phyloP scores from a whole-genome alignment of 1,140 invertebrate genomes.

The Propsilocerus akamusi region DNA sequence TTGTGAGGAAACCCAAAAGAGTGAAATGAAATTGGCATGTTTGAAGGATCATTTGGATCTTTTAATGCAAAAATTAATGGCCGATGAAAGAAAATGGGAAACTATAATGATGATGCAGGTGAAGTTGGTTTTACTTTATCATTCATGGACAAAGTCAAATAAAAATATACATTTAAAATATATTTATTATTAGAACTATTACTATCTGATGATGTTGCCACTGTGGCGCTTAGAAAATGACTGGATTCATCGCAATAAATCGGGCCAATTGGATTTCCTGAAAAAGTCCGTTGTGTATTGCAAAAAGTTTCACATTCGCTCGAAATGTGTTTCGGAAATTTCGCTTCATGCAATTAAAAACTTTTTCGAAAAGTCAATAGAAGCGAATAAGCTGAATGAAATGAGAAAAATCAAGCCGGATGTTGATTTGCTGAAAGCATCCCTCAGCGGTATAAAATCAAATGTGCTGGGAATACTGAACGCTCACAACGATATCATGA shows the following conservation, averaged over 20 bases:
- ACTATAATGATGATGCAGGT: not conserved
- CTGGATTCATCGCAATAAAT: constrained; percentile 2
- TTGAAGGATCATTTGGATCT: not conserved
- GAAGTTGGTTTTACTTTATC: not conserved
- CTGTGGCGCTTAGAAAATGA: constrained; percentile 3
- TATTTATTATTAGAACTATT: constrained; percentile 2
- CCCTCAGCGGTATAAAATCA: not conserved
- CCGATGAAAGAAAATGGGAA: not conserved
- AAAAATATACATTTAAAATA: not conserved
- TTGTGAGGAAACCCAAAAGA: not conserved
- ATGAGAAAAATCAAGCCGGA: constrained; percentile 3
- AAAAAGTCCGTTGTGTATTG: not conserved
- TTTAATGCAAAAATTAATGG: not conserved
- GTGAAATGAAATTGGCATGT: not conserved
- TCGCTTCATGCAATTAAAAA: constrained; percentile 1
- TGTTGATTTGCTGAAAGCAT: not conserved
- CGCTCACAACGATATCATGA: not conserved
- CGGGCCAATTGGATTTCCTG: not conserved
- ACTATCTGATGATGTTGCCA: not conserved
- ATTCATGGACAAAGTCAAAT: not conserved
- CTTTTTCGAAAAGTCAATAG: not conserved
- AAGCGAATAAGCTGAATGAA: not conserved
- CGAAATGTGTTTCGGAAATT: not conserved
- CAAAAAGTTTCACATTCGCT: not conserved
- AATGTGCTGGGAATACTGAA: not conserved